Percentiles rank a stretch among this genome's conserved stretches.
These are phyloP conservation scores for Sphaerophoria taeniata DNA, from an alignment of 2,888 invertebrate species.

Conservation along the genomic window DNA sequence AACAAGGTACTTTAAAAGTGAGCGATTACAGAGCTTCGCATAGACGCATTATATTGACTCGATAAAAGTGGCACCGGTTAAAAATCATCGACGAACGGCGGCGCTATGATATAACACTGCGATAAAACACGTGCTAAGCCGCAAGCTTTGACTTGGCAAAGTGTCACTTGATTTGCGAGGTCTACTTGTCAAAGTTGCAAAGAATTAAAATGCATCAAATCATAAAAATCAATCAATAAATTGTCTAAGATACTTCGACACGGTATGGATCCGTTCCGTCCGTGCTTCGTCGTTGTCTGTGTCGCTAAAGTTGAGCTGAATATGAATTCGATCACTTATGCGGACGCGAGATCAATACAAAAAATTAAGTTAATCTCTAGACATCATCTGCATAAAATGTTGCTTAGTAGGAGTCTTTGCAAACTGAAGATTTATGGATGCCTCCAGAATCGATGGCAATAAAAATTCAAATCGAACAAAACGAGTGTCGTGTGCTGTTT, in stretches of 20 bases:
- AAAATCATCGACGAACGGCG: background rate
- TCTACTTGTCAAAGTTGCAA: slow-evolving; percentile 59
- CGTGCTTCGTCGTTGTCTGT: background rate
- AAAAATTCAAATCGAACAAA: slow-evolving; percentile 54
- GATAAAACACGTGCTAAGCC: slow-evolving; percentile 44
- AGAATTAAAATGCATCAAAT: slow-evolving; percentile 73
- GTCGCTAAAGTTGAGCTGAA: slow-evolving; percentile 27
- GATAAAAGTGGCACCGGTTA: background rate
- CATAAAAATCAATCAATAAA: slow-evolving; percentile 68
- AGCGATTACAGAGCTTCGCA: slow-evolving; percentile 39
- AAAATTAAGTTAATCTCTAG: slow-evolving; percentile 46
- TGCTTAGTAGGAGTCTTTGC: slow-evolving; percentile 17
- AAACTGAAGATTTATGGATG: slow-evolving; percentile 52
- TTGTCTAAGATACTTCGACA: background rate
- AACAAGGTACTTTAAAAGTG: slow-evolving; percentile 22
- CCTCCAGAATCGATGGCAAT: slow-evolving; percentile 54
- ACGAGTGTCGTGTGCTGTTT: background rate
- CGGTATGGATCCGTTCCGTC: background rate
- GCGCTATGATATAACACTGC: slow-evolving; percentile 9
- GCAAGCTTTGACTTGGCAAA: slow-evolving; percentile 35
- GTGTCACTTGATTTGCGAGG: slow-evolving; percentile 68
- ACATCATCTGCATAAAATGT: slow-evolving; percentile 63
- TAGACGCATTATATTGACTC: background rate
- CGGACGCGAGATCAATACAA: slow-evolving; percentile 55
- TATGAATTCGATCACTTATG: slow-evolving; percentile 53